Conservation (phyloP, 2,797 vertebrate genomes). For the Rousettus madagascariensis region DNA sequence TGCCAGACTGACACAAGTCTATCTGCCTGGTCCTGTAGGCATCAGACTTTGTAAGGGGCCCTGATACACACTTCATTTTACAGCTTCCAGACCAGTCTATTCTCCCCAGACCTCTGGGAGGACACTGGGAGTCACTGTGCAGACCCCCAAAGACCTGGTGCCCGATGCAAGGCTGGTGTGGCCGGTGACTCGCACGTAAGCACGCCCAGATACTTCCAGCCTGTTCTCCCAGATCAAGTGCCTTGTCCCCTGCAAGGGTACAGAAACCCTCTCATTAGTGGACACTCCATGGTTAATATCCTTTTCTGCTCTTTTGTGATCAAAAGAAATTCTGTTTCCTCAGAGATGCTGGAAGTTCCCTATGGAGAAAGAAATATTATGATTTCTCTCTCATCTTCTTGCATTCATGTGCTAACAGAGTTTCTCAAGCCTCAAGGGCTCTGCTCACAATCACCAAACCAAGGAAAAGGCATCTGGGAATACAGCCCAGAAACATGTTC, state of each 20-base stretch:
- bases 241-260: background rate
- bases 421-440: slow-evolving; percentile 29
- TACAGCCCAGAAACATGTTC: slow-evolving; percentile 25
- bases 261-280: background rate
- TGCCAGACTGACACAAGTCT: background rate
- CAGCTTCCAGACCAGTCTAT: background rate
- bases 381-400: slow-evolving; percentile 69
- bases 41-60: background rate
- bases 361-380: slow-evolving; percentile 77
- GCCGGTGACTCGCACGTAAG: accelerated
- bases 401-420: slow-evolving; percentile 34
- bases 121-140: background rate
- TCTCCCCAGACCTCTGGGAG: background rate
- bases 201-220: background rate
- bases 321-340: slow-evolving; percentile 70
- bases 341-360: slow-evolving; percentile 70
- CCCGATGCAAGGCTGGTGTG: background rate
- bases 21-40: background rate
- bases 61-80: background rate
- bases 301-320: slow-evolving; percentile 45
- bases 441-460: slow-evolving; percentile 22
- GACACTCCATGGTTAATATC: slow-evolving; percentile 54
- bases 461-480: slow-evolving; percentile 56
- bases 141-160: background rate
- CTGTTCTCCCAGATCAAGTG: background rate